Evolutionary conservation across 2,113 vertebrate genomes (phyloP).

Genomic region (Petroica traversi): DNA sequence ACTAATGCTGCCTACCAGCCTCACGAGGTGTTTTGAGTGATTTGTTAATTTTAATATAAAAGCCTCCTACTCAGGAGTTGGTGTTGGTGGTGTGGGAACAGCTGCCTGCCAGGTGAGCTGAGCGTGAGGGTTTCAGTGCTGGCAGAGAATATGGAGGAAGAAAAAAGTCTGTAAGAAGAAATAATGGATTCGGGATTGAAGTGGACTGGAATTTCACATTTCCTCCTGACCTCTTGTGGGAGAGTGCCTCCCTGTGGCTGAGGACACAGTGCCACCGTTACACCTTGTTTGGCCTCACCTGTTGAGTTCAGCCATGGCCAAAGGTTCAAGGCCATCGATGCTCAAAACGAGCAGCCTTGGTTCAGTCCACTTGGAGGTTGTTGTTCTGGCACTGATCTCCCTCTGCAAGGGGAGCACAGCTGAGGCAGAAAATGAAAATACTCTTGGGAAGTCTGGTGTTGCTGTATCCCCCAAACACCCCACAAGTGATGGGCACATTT

Average conservation of each 20-base stretch:
- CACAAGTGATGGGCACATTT: background rate
- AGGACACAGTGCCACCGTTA: background rate
- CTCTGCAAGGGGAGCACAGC: background rate
- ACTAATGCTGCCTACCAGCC: background rate
- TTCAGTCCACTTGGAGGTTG: background rate
- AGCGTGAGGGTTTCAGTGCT: background rate
- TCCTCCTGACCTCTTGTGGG: background rate
- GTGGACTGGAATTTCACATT: accelerated
- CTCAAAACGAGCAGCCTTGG: background rate
- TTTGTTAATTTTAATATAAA: background rate
- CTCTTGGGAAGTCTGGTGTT: background rate
- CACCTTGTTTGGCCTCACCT: background rate
- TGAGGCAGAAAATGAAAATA: background rate
- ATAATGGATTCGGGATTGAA: accelerated
- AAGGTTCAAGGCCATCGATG: background rate
- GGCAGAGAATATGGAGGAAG: background rate
- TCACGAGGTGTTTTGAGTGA: background rate
- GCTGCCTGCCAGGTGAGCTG: background rate
- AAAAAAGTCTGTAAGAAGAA: background rate
- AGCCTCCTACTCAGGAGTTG: background rate
- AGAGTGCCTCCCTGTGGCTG: conserved; percentile 47
- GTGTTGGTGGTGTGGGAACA: background rate
- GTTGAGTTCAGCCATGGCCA: background rate
- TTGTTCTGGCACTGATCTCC: accelerated
- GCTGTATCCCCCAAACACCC: background rate